Evolutionary conservation across 2,797 vertebrate genomes (phyloP).

Genomic region (Brotula barbata): DNA sequence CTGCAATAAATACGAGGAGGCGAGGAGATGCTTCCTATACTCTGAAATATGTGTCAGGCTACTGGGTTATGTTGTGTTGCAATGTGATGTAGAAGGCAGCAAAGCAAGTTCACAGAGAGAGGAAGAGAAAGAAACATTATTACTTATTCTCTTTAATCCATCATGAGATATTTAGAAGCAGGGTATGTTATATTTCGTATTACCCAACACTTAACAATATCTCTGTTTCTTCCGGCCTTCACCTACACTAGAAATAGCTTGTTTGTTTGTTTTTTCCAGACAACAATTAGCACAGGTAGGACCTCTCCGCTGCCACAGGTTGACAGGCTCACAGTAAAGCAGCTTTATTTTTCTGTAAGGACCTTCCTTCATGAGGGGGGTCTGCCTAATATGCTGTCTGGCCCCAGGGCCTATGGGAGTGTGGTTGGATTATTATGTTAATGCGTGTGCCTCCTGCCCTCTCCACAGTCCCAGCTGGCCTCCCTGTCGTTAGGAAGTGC

Average conservation of each 20-base stretch:
- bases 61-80: constrained; percentile 68
- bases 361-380: constrained; percentile 73
- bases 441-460: constrained; percentile 97
- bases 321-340: constrained; percentile 87
- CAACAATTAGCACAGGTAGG: constrained; percentile 67
- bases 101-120: constrained; percentile 54
- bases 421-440: constrained; percentile 99
- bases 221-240: constrained; percentile 9
- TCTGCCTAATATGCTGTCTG: constrained; percentile 97
- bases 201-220: constrained; percentile 43
- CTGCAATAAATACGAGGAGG: constrained; percentile 72
- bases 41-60: constrained; percentile 72
- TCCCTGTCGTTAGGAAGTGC: constrained; percentile 96
- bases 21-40: constrained; percentile 74
- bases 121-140: constrained; percentile 53
- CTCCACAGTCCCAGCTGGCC: constrained; percentile 98
- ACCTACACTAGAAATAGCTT: not conserved
- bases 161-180: constrained; percentile 56
- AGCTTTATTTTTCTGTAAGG: constrained; percentile 73
- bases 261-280: constrained; percentile 15
- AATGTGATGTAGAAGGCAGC: constrained; percentile 58
- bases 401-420: constrained; percentile 95
- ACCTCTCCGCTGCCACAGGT: constrained; percentile 85
- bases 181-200: constrained; percentile 62
- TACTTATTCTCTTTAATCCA: constrained; percentile 69